Base-by-base conservation (phyloP, 1,140 invertebrate genomes). In the Meteorus sp. region DNA sequence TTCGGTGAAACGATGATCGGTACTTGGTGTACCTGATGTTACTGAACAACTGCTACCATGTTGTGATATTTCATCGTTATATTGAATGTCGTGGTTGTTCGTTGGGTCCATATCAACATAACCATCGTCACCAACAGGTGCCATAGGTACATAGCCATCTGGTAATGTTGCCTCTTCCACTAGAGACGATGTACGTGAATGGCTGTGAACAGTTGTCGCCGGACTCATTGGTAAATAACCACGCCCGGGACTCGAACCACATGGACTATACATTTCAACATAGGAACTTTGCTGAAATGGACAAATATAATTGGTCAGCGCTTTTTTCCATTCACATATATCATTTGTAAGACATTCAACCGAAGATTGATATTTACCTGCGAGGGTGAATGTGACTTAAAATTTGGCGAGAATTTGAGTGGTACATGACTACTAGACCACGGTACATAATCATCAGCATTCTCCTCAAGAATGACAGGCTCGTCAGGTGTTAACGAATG, bases 21-120 rank as follows among this genome's bases (percentile, higher is more conserved):
- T 85, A 41, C 85, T 87, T 22, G 86, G 85, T 3, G 85, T 88
- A 13, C 89, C 89, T 8, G 88, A 90, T 22, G 88, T 89, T 1
- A 91, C 83, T 23, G 88, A 90, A 66, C 86, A 88, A 63, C 84
- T 85, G 64, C 88, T 79, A 61, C 84, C 63, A 80, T 78, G 73
- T 11, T 76, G 85, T 1, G 86, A 88, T 66, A 84, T 71, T 45
- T 82, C 81, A 50, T 82, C 80, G 31, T 77, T 68, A 19, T 77
- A 73, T 56, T 77, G 77, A 44, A 75, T 69, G 44, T 76, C 73
- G 58, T 62, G 70, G 66, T 65, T 71, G 63, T 71, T 75, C 31
- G 71, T 64, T 22, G 72, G 81, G 61, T 84, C 83, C 88, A 89
- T 89, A 60, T 88, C 85, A 7, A 89, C 82, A 65, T 88, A 89